Conservation (phyloP, 1,140 invertebrate genomes). For the Caerostris darwini region DNA sequence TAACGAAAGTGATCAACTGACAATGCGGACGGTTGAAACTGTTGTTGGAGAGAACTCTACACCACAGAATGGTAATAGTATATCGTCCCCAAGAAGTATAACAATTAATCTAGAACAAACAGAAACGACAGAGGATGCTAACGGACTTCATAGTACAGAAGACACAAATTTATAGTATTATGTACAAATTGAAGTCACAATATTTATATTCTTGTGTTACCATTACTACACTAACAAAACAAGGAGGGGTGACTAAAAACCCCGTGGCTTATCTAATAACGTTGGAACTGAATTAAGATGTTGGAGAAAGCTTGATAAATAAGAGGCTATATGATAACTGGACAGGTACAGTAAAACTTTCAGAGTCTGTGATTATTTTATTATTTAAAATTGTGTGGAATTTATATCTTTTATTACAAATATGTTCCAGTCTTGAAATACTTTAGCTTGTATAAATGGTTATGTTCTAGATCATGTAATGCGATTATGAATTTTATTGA, state of each 20-base stretch:
- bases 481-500: not conserved
- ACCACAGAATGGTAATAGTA: conserved; percentile 35
- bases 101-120: conserved; percentile 67
- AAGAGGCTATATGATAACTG: conserved; percentile 2
- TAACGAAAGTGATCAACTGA: conserved; percentile 28
- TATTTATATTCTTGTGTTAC: conserved; percentile 68
- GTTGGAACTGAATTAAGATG: conserved; percentile 48
- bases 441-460: not conserved
- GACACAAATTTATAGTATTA: conserved; percentile 76
- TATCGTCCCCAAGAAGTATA: conserved; percentile 30
- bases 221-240: conserved; percentile 62
- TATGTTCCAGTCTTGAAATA: not conserved
- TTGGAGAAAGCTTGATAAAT: conserved; percentile 60
- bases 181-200: conserved; percentile 47
- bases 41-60: not conserved
- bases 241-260: conserved; percentile 44
- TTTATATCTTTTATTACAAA: not conserved
- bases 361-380: conserved; percentile 18
- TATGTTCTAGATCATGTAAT: not conserved
- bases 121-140: conserved; percentile 54
- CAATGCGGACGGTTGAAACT: conserved; percentile 21
- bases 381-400: not conserved
- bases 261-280: conserved; percentile 49
- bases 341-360: conserved; percentile 63
- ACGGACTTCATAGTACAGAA: conserved; percentile 60